Evolutionary conservation across 2,113 vertebrate species (phyloP).

Genomic region (Rhabdornis inornatus): DNA sequence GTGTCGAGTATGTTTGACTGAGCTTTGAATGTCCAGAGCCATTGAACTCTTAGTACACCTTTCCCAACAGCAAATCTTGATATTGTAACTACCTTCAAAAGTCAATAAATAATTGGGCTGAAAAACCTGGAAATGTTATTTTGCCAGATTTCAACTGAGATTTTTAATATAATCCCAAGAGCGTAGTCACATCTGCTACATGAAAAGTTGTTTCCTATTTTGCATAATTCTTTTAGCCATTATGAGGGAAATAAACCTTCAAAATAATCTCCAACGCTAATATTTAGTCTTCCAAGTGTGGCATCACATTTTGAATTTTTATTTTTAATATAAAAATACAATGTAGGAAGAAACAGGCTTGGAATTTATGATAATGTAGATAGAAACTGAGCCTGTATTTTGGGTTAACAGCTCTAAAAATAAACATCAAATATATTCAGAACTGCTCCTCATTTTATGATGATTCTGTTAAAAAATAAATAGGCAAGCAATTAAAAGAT

Average conservation of each 20-base stretch:
- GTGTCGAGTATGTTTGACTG: background rate
- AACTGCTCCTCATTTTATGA: background rate
- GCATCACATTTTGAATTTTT: background rate
- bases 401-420: background rate
- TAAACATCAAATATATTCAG: background rate
- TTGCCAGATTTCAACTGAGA: background rate
- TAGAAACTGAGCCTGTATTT: background rate
- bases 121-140: background rate
- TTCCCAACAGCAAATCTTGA: background rate
- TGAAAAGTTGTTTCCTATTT: background rate
- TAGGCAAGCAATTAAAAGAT: background rate
- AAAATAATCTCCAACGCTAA: background rate
- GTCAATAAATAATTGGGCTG: background rate
- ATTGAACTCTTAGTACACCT: background rate
- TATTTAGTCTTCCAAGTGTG: background rate
- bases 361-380: background rate
- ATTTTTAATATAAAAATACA: background rate
- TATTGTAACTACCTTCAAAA: background rate
- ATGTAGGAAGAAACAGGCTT: background rate
- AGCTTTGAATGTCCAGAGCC: background rate
- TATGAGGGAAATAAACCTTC: background rate
- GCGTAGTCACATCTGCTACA: background rate
- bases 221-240: background rate
- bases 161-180: background rate
- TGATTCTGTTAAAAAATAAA: conserved; percentile 7